These are phyloP conservation scores for Kryphioiulus occultus DNA, from an alignment of 2,888 invertebrate species.

Conservation along the genomic window DNA sequence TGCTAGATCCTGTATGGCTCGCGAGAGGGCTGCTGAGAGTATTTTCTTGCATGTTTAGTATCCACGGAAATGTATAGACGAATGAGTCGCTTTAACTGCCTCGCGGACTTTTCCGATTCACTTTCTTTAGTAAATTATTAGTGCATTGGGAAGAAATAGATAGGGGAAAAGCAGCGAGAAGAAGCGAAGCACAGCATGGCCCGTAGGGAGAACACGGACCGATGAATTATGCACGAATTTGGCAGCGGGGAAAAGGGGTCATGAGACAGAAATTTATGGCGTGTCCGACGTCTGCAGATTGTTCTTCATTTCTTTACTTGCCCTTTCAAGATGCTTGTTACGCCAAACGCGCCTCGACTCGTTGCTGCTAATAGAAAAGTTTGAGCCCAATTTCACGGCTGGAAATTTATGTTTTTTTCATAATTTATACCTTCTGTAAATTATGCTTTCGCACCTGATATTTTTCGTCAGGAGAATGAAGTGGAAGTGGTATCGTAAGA, in stretches of 20 bases:
- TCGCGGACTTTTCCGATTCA: not conserved
- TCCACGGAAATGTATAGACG: not conserved
- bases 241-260: not conserved
- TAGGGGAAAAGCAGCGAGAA: not conserved
- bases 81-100: not conserved
- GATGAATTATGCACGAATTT: not conserved
- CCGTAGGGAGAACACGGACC: not conserved
- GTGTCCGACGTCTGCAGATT: not conserved
- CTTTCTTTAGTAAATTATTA: not conserved
- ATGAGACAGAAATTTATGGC: not conserved
- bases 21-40: not conserved
- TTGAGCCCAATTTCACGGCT: not conserved
- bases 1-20: not conserved
- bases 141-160: not conserved
- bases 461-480: too few relatives aligned
- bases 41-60: not conserved
- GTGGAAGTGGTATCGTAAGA: too few relatives aligned
- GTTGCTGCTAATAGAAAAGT: not conserved
- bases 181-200: not conserved
- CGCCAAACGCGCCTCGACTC: not conserved
- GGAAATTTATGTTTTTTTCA: not conserved
- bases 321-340: not conserved
- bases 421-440: not conserved
- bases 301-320: not conserved
- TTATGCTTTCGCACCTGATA: not conserved